Evolutionary conservation across 2,888 invertebrate genomes (phyloP), one percentile per base, ranked within the genome.

Genomic region (Candidula unifasciata): DNA sequence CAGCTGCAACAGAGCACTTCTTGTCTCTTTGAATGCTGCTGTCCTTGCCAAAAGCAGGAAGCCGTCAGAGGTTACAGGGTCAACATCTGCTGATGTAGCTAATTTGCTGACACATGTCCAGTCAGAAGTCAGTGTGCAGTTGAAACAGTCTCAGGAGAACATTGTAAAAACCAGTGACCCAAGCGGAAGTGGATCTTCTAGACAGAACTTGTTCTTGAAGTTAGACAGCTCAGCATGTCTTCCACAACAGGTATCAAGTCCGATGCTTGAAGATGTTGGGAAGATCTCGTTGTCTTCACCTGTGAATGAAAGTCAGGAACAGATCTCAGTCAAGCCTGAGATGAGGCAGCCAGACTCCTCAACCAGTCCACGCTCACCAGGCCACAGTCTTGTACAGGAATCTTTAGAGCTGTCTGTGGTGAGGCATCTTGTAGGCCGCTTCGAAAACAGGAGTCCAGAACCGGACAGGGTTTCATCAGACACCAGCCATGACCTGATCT

Each of bases 351-450:
- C 27, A 30, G 57, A 33, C n/a, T 24, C 82, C 3, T 10, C 76
- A 66, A 77, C 66, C 27, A 76, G 52, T 30, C 33, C 82, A 52
- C 33, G 52, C 52, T 77, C 68, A 77, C 54, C 76, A n/a, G n/a
- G 52, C 52, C 76, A 68, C 10, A 2, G 3, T 64, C n/a, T 80
- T 37, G 44, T 18, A 57, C 79, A 52, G 35, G 84, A 84, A 44
- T 68, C 76, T 21, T 76, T 71, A 18, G 86, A 84, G 33, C 73
- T 79, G 5, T 87, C 87, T 33, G 82, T 85, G 30, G 91, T 91
- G 0, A 87, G 87, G 68, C 88, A 89, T 83, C 80, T 91, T 21
- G 87, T 89, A 3, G 90, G 89, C 3, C 88, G 87, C 74, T 91
- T 91, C 87, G 89, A 90, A 77, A 83, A 78, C 37, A 60, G 85